Conservation (phyloP, 2,888 invertebrate species). For the Allophyes oxyacanthae region DNA sequence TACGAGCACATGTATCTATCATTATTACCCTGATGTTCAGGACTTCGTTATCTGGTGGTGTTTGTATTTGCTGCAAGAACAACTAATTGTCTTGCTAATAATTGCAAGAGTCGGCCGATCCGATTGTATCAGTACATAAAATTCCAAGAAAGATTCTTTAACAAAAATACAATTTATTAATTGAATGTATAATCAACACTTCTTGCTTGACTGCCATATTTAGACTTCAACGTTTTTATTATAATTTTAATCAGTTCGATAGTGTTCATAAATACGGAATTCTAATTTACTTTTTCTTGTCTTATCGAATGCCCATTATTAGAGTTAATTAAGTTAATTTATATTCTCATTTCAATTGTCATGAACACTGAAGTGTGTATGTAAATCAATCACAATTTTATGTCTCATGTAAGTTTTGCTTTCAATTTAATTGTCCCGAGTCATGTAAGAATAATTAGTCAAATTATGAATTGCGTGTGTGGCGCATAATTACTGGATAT, state of each 20-base stretch:
- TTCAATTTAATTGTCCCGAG: conserved; percentile 39
- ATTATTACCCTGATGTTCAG: too few relatives aligned
- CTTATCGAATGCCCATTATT: conserved; percentile 2
- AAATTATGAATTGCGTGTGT: conserved; percentile 63
- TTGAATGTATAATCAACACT: neutral
- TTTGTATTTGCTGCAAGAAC: too few relatives aligned
- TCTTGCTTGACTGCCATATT: neutral
- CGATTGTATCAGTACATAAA: too few relatives aligned
- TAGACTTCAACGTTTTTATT: neutral
- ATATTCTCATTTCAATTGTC: conserved; percentile 6
- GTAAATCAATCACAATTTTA: conserved; percentile 18
- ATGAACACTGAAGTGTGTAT: conserved; percentile 6
- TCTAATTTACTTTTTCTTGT: neutral
- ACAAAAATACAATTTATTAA: too few relatives aligned
- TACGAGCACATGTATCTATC: too few relatives aligned
- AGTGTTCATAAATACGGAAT: neutral
- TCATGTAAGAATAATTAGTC: conserved; percentile 62
- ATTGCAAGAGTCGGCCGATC: too few relatives aligned
- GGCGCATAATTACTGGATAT: conserved; percentile 40
- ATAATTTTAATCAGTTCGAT: conserved; percentile 2
- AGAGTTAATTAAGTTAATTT: conserved; percentile 8
- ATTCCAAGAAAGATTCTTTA: too few relatives aligned
- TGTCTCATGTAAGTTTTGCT: conserved; percentile 28
- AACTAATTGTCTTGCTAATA: too few relatives aligned
- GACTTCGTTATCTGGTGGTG: too few relatives aligned